These are phyloP conservation scores for Seira musarum DNA, from an alignment of 2,888 invertebrate species.

Conservation along the genomic window DNA sequence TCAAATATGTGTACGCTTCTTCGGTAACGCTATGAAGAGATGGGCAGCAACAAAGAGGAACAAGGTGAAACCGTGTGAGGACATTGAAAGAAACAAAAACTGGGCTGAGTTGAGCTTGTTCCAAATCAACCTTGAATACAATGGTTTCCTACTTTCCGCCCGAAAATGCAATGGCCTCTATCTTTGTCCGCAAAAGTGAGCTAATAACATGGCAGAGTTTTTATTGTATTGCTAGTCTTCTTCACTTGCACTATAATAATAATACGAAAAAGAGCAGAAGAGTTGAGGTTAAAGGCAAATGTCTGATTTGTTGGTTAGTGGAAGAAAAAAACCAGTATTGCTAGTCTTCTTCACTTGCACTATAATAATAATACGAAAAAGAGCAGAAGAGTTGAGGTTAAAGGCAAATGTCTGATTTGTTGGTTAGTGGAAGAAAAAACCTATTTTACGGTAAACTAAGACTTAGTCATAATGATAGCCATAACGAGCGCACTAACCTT, in stretches of 20 bases:
- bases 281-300: not conserved
- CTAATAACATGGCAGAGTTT: slow-evolving; percentile 23
- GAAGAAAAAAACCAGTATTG: too few species aligned
- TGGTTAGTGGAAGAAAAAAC: too few species aligned
- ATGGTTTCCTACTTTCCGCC: slow-evolving; percentile 50
- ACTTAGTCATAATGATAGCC: not conserved
- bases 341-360: not conserved
- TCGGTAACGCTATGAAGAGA: too few species aligned
- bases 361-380: too few species aligned
- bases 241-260: slow-evolving; percentile 6
- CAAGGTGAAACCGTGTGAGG: not conserved
- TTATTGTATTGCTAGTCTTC: not conserved
- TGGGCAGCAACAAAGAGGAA: slow-evolving; percentile 15
- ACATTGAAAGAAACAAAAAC: slow-evolving; percentile 16
- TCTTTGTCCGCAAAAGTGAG: slow-evolving; percentile 12
- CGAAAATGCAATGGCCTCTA: slow-evolving; percentile 51
- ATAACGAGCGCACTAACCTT: slow-evolving; percentile 3
- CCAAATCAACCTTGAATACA: slow-evolving; percentile 56
- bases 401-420: not conserved
- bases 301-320: not conserved
- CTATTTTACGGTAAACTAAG: not conserved
- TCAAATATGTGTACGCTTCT: too few species aligned
- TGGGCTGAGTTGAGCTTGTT: not conserved
- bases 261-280: too few species aligned
- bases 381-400: too few species aligned